Conservation (phyloP, 1,140 invertebrate genomes). For the Cataglyphis hispanica region DNA sequence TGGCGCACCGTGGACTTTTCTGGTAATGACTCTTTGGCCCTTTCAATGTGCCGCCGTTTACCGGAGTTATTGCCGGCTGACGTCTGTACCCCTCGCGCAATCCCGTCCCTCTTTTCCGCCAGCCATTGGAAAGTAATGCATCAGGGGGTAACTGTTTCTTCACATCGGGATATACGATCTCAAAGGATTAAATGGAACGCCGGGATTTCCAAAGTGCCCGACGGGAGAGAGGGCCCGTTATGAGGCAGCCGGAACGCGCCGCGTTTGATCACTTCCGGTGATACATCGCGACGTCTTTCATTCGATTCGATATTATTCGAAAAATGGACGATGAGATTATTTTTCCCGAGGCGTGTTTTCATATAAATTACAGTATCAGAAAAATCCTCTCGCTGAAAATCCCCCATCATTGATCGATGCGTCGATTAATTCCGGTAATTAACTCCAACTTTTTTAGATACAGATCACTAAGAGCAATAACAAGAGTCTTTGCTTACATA, state of each 20-base stretch:
- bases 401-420: not conserved
- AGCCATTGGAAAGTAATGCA: conserved; percentile 70
- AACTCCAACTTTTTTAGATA: not conserved
- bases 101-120: conserved; percentile 20
- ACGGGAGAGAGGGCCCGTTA: conserved; percentile 32
- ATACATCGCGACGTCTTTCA: conserved; percentile 48
- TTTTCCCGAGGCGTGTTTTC: not conserved
- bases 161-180: conserved; percentile 62
- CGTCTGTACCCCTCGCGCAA: conserved; percentile 43
- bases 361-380: conserved; percentile 3
- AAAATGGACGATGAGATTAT: conserved; percentile 11
- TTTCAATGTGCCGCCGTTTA: conserved; percentile 70
- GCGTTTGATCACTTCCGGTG: conserved; percentile 42
- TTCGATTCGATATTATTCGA: conserved; percentile 41
- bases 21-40: conserved; percentile 65
- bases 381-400: not conserved
- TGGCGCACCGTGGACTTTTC: conserved; percentile 59
- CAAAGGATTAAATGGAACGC: conserved; percentile 70
- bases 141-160: conserved; percentile 72
- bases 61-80: conserved; percentile 66
- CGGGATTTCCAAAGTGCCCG: conserved; percentile 52
- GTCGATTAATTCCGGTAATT: not conserved
- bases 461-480: not conserved
- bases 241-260: conserved; percentile 14
- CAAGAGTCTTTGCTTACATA: not conserved